These are phyloP conservation scores for Amblyteles armatorius DNA, from an alignment of 2,888 invertebrate species.

Conservation along the genomic window DNA sequence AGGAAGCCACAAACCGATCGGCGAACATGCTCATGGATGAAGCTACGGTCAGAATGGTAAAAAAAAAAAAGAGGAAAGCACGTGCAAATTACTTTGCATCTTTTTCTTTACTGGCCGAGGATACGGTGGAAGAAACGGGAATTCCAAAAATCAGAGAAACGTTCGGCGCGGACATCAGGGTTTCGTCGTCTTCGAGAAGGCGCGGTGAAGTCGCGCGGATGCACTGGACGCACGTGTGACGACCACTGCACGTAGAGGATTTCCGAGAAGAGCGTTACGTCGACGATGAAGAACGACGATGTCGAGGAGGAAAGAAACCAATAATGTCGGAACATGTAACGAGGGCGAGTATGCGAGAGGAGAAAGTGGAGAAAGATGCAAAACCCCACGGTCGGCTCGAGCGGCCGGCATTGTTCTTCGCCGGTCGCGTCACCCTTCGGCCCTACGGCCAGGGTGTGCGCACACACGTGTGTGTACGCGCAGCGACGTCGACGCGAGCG, in stretches of 20 bases:
- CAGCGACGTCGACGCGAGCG: conserved; percentile 67
- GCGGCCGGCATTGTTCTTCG: conserved; percentile 67
- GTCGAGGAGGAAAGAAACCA: conserved; percentile 9
- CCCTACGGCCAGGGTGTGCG: conserved; percentile 13
- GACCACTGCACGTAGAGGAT: background rate
- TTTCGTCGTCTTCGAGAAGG: background rate
- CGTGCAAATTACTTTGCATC: too few species aligned
- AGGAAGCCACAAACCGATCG: too few species aligned
- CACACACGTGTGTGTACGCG: conserved; percentile 64
- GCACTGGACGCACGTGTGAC: background rate
- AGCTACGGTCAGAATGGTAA: too few species aligned
- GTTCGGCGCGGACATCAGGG: too few species aligned
- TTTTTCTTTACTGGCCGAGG: too few species aligned
- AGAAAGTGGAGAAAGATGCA: conserved; percentile 44
- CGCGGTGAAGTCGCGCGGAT: background rate
- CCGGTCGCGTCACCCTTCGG: conserved; percentile 59
- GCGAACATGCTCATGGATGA: too few species aligned
- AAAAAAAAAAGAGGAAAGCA: too few species aligned
- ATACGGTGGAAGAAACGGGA: too few species aligned
- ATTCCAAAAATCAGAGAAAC: too few species aligned
- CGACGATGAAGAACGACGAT: background rate
- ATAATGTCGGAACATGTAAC: conserved; percentile 33
- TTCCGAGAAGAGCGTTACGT: conserved; percentile 48
- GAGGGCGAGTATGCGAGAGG: conserved; percentile 28
- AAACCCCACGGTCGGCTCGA: conserved; percentile 66